Evolutionary conservation across 2,113 vertebrate genomes (phyloP).

Genomic region (Ammodytes marinus): DNA sequence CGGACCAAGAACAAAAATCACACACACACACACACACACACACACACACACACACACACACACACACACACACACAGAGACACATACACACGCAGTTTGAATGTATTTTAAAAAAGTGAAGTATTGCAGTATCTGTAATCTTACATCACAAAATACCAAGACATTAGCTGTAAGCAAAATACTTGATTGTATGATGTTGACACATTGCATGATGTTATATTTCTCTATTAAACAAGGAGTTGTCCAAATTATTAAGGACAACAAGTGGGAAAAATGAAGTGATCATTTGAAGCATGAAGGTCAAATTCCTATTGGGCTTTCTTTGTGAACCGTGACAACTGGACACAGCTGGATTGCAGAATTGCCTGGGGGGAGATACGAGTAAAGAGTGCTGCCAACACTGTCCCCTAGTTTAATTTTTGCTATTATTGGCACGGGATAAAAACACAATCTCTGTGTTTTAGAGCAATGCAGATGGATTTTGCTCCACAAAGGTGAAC

Average conservation of each 20-base stretch:
- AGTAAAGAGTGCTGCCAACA: conserved; percentile 18
- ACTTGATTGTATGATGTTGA: neutral
- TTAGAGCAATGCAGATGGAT: neutral
- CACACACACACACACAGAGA: no score
- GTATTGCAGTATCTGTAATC: neutral
- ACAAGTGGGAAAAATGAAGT: neutral
- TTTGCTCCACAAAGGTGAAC: neutral
- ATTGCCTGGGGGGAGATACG: neutral
- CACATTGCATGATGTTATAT: neutral
- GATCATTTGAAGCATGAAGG: neutral
- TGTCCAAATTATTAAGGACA: neutral
- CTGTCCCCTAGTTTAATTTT: conserved; percentile 73
- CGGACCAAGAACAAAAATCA: conserved; percentile 6
- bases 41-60: no score
- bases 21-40: no score
- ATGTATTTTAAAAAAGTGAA: neutral
- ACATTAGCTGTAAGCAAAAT: neutral
- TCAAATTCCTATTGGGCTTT: neutral
- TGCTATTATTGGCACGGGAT: neutral
- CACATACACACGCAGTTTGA: neutral
- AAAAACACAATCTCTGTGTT: neutral
- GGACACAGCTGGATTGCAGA: neutral
- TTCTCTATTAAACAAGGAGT: neutral
- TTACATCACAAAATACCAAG: neutral
- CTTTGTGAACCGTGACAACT: neutral